Percentiles rank a stretch among this genome's conserved stretches.
These are phyloP conservation scores for Phycodurus eques DNA, from an alignment of 2,113 vertebrate species.

Conservation along the genomic window DNA sequence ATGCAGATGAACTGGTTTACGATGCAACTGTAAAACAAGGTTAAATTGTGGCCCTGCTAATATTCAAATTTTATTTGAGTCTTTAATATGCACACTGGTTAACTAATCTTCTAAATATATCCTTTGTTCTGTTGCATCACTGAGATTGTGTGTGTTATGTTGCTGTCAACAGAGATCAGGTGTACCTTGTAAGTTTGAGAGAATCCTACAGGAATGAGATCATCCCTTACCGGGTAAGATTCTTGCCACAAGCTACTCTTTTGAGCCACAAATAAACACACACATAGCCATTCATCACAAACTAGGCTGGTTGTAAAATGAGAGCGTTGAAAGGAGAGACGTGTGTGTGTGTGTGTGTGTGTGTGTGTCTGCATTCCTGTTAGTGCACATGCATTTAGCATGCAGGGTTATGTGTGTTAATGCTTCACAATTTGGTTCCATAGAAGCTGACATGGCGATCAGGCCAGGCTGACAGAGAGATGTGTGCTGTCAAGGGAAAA, in stretches of 20 bases:
- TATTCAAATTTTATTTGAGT: neutral
- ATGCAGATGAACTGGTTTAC: slow-evolving; percentile 10
- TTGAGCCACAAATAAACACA: slow-evolving; percentile 27
- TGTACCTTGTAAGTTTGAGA: slow-evolving; percentile 95
- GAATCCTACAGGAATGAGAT: slow-evolving; percentile 94
- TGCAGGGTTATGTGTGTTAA: slow-evolving; percentile 14
- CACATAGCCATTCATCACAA: slow-evolving; percentile 49
- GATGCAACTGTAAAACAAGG: slow-evolving; percentile 6
- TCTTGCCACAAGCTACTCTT: slow-evolving; percentile 27
- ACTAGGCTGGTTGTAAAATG: slow-evolving; percentile 51
- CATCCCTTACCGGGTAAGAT: slow-evolving; percentile 89
- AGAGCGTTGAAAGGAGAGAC: slow-evolving; percentile 38
- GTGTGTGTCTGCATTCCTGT: neutral
- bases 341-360: neutral
- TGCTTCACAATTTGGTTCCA: slow-evolving; percentile 25
- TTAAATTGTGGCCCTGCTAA: neutral
- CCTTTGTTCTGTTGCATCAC: slow-evolving; percentile 7
- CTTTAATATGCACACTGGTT: neutral
- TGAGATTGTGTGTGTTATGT: slow-evolving; percentile 43
- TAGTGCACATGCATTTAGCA: slow-evolving; percentile 16
- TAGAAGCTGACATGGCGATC: slow-evolving; percentile 97
- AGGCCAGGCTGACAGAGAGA: slow-evolving; percentile 88
- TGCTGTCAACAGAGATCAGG: slow-evolving; percentile 87
- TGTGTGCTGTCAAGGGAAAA: slow-evolving; percentile 97
- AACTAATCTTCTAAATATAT: neutral